Conservation (phyloP, 1,140 invertebrate genomes). For the Drosophila prosaltans region DNA sequence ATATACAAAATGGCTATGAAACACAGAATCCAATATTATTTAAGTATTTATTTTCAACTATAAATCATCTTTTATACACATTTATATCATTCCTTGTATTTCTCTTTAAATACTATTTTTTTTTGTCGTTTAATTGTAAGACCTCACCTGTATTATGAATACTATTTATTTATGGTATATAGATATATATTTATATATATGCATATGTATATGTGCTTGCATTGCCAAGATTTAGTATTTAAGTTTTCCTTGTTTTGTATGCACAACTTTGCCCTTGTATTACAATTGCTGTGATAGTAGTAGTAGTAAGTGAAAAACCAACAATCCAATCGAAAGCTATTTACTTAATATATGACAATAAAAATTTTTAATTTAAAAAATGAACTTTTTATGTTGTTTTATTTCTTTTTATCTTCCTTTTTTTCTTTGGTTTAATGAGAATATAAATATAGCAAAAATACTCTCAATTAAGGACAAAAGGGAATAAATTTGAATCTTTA, state of each 20-base stretch:
- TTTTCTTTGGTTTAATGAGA: too few species aligned
- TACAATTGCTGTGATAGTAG: slow-evolving; percentile 74
- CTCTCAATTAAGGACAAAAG: too few species aligned
- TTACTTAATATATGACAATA: slow-evolving; percentile 17
- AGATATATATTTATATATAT: too few species aligned
- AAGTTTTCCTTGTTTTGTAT: slow-evolving; percentile 28
- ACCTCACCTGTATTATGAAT: slow-evolving; percentile 60
- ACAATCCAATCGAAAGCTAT: slow-evolving; percentile 36
- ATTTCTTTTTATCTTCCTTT: not conserved
- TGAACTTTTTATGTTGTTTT: not conserved
- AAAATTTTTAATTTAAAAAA: not conserved
- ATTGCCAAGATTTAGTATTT: slow-evolving; percentile 48
- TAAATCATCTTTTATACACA: not conserved
- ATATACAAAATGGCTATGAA: slow-evolving; percentile 37
- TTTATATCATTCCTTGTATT: not conserved
- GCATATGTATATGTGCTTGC: not conserved
- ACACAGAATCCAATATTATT: slow-evolving; percentile 30
- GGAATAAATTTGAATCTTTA: too few species aligned
- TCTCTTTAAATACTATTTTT: slow-evolving; percentile 12
- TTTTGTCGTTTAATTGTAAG: slow-evolving; percentile 28
- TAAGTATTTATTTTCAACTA: slow-evolving; percentile 7
- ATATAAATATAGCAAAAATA: too few species aligned
- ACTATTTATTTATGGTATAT: slow-evolving; percentile 36
- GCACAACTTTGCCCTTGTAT: slow-evolving; percentile 58
- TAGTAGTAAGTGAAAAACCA: slow-evolving; percentile 33